These are phyloP conservation scores for Leptoclinus maculatus DNA, from an alignment of 2,797 vertebrate genomes.

Conservation along the genomic window DNA sequence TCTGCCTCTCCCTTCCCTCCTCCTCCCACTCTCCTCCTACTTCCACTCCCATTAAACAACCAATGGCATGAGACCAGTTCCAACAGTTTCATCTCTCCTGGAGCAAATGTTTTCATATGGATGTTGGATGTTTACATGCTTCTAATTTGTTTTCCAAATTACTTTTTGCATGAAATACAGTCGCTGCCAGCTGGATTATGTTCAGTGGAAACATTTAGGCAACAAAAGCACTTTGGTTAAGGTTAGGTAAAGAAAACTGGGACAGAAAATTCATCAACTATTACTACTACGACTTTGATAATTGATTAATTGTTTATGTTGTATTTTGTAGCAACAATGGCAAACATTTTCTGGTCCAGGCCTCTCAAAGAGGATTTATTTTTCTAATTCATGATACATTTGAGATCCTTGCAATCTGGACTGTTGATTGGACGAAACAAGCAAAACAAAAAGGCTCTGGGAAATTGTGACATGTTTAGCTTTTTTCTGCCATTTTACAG, in stretches of 20 bases:
- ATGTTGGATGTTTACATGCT: not conserved
- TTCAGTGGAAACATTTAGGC: not conserved
- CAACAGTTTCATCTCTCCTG: conserved; percentile 40
- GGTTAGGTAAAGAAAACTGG: not conserved
- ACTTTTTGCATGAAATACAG: not conserved
- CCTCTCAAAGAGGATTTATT: not conserved
- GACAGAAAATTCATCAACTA: not conserved
- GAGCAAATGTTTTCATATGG: conserved; percentile 6
- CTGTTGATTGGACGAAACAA: not conserved
- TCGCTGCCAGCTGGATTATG: not conserved
- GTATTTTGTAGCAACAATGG: not conserved
- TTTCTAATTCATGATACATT: not conserved
- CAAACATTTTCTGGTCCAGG: not conserved
- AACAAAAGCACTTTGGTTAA: not conserved
- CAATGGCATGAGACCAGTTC: conserved; percentile 43
- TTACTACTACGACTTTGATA: not conserved
- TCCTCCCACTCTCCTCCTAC: conserved; percentile 39
- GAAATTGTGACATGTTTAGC: not conserved
- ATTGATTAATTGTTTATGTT: not conserved
- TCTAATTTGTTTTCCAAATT: not conserved
- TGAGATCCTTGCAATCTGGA: not conserved
- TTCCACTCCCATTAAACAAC: conserved; percentile 43
- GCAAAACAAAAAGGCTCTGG: not conserved
- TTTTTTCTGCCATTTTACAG: not conserved
- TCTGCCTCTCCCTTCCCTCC: conserved; percentile 8